phyloP scores from a whole-genome alignment of 2,113 vertebrate genomes.

The Numida meleagris region DNA sequence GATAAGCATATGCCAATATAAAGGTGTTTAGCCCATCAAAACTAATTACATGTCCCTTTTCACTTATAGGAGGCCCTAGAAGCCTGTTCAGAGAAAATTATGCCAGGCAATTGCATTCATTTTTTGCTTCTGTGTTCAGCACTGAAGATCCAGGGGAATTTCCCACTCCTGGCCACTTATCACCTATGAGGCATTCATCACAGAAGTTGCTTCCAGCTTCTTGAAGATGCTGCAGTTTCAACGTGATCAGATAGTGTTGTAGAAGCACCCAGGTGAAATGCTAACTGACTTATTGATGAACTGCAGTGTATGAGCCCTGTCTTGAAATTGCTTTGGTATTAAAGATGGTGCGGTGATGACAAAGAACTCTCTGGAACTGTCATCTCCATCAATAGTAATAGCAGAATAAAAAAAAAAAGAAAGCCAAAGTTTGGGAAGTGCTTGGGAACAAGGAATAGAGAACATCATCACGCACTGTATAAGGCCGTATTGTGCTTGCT shows the following conservation, averaged over 20 bases:
- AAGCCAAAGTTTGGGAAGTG: neutral
- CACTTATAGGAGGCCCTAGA: neutral
- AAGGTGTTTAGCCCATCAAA: neutral
- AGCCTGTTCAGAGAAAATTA: neutral
- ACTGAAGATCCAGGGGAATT: neutral
- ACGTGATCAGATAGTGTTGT: neutral
- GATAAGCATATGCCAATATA: neutral
- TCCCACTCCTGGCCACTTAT: neutral
- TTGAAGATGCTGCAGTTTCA: neutral
- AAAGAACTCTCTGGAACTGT: neutral
- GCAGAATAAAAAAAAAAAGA: neutral
- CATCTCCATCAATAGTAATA: neutral
- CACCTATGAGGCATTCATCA: neutral
- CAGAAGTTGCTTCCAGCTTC: neutral
- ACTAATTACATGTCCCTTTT: neutral
- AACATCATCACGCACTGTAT: neutral
- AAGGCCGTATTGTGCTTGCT: neutral
- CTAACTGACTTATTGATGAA: fast-evolving
- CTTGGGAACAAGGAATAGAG: neutral
- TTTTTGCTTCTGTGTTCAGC: neutral
- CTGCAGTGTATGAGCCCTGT: neutral
- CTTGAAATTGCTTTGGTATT: neutral
- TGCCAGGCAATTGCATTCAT: neutral
- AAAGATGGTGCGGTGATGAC: neutral
- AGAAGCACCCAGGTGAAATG: neutral